phyloP scores from a whole-genome alignment of 2,113 vertebrate genomes.

The Motacilla alba region DNA sequence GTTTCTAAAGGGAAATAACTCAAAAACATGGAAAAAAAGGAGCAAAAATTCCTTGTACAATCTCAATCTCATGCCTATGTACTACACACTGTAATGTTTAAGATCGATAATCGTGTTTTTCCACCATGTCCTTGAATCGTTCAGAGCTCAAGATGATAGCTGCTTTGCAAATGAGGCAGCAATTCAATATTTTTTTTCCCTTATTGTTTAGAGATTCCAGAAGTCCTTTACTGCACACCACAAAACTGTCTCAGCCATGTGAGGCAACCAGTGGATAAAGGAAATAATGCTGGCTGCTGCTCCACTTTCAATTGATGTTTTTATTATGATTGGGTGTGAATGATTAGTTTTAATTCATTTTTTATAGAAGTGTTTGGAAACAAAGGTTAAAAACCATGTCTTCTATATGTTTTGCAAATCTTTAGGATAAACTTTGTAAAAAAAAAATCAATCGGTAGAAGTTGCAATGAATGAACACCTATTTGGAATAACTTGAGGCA shows the following conservation, averaged over 20 bases:
- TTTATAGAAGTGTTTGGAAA: not conserved
- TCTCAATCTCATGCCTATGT: not conserved
- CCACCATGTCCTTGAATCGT: not conserved
- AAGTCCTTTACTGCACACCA: not conserved
- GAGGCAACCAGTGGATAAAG: not conserved
- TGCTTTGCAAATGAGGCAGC: not conserved
- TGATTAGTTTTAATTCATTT: not conserved
- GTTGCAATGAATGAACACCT: not conserved
- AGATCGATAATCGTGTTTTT: not conserved
- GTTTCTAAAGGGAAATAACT: not conserved
- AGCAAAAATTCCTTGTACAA: not conserved
- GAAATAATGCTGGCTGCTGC: not conserved
- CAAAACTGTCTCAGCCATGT: not conserved
- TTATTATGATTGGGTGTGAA: not conserved
- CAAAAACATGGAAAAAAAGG: not conserved
- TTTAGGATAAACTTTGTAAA: not conserved
- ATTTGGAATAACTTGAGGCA: not conserved
- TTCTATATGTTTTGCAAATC: not conserved
- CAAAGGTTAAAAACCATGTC: not conserved
- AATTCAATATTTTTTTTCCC: not conserved
- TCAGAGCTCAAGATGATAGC: not conserved
- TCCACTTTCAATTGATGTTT: not conserved
- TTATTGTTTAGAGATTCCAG: not conserved
- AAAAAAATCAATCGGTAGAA: not conserved
- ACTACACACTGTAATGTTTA: not conserved